These are phyloP conservation scores for Tenrec ecaudatus DNA, from an alignment of 2,113 vertebrate genomes.

Conservation along the genomic window DNA sequence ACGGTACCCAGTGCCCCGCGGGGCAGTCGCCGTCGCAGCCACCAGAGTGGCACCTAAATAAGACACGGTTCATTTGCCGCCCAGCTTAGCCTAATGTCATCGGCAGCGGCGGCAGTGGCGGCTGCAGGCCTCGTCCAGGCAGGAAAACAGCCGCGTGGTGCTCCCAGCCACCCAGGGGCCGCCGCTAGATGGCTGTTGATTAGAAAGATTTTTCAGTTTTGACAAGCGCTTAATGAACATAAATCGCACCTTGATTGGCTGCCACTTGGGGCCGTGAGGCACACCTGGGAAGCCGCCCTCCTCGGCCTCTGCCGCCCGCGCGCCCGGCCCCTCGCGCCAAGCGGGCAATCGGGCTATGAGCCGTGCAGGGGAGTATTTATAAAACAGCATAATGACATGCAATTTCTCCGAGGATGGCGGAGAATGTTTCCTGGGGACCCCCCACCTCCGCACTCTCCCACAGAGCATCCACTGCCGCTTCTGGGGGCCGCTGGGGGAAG, in stretches of 20 bases:
- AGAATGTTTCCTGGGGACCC: background rate
- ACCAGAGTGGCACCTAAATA: slow-evolving; percentile 90
- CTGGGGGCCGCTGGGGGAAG: background rate
- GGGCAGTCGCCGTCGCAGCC: slow-evolving; percentile 89
- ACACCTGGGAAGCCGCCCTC: slow-evolving; percentile 84
- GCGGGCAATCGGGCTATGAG: slow-evolving; percentile 45
- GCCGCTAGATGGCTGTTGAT: slow-evolving; percentile 89
- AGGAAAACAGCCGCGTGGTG: slow-evolving; percentile 86
- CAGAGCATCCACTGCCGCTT: background rate
- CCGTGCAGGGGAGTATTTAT: slow-evolving; percentile 77
- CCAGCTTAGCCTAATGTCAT: slow-evolving; percentile 94
- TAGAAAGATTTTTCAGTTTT: slow-evolving; percentile 93
- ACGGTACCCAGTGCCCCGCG: slow-evolving; percentile 90
- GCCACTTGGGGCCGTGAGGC: slow-evolving; percentile 87
- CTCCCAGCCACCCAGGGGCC: slow-evolving; percentile 88
- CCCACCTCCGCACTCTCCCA: slow-evolving; percentile 15
- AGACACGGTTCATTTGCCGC: slow-evolving; percentile 93
- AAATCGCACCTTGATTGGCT: slow-evolving; percentile 91
- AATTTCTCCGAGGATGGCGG: slow-evolving; percentile 51
- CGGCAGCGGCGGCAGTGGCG: slow-evolving; percentile 86
- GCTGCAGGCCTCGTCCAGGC: slow-evolving; percentile 88
- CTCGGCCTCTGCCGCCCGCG: background rate
- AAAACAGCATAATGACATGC: slow-evolving; percentile 73
- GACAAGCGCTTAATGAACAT: slow-evolving; percentile 93
- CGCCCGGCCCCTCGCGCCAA: background rate